Conservation (phyloP, 2,797 vertebrate genomes). For the Dicrostonyx torquatus region DNA sequence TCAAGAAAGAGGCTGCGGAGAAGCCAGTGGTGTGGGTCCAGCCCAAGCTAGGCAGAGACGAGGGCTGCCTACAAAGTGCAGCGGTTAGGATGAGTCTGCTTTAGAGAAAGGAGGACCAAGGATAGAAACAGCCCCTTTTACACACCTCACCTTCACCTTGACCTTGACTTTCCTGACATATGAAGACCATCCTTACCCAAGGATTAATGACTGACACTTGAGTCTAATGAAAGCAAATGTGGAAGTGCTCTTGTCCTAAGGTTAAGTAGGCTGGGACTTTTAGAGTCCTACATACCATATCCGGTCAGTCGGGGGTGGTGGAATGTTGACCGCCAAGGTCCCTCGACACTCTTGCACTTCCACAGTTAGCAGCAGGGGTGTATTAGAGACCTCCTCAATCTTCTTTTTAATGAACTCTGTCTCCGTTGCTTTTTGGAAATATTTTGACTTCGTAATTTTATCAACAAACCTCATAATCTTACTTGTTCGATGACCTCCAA, state of each 20-base stretch:
- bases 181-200: background rate
- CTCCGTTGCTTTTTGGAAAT: conserved; percentile 98
- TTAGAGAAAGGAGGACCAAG: background rate
- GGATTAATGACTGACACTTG: background rate
- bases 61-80: background rate
- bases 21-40: background rate
- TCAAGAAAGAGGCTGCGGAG: background rate
- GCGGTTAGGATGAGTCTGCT: background rate
- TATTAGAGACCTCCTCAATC: conserved; percentile 98
- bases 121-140: background rate
- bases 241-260: background rate
- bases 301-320: conserved; percentile 96
- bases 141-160: background rate
- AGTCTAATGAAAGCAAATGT: background rate
- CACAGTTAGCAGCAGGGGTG: conserved; percentile 95
- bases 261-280: background rate
- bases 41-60: background rate
- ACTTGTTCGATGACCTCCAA: conserved; percentile 93
- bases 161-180: background rate
- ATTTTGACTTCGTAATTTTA: conserved; percentile 98
- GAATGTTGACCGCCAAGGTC: conserved; percentile 95
- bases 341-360: conserved; percentile 95
- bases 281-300: conserved; percentile 90
- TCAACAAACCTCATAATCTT: conserved; percentile 98
- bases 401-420: conserved; percentile 99